Conservation (phyloP, 2,797 vertebrate species). For the Phrynocephalus vlangalii region DNA sequence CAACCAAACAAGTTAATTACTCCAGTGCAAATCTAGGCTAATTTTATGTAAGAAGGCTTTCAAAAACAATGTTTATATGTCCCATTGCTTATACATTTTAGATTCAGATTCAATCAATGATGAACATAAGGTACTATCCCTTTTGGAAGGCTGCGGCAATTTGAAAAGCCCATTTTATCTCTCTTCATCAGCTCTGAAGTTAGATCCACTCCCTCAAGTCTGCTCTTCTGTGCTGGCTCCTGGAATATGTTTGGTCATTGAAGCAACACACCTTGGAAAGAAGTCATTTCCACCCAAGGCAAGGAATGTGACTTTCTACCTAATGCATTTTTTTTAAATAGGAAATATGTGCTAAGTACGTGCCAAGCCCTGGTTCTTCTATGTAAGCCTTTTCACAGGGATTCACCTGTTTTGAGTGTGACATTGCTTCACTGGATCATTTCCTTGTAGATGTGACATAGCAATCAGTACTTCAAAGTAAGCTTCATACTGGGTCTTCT, state of each 20-base stretch:
- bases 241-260: not conserved
- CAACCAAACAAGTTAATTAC: not conserved
- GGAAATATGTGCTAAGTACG: not conserved
- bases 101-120: not conserved
- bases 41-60: not conserved
- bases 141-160: not conserved
- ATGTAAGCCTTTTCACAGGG: not conserved
- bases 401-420: not conserved
- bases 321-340: not conserved
- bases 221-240: not conserved
- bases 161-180: not conserved
- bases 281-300: no score
- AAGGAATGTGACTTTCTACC: no score
- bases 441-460: not conserved
- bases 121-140: not conserved
- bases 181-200: not conserved
- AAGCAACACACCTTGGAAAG: not conserved
- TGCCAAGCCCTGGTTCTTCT: not conserved
- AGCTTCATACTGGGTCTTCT: not conserved
- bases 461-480: not conserved
- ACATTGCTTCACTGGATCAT: not conserved
- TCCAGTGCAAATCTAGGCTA: not conserved
- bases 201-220: not conserved
- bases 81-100: conserved; percentile 10
- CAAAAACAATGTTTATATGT: not conserved